These are phyloP conservation scores for Echinarachnius parma DNA, from an alignment of 53 echinoderm and acorn worm species.

Conservation along the genomic window DNA sequence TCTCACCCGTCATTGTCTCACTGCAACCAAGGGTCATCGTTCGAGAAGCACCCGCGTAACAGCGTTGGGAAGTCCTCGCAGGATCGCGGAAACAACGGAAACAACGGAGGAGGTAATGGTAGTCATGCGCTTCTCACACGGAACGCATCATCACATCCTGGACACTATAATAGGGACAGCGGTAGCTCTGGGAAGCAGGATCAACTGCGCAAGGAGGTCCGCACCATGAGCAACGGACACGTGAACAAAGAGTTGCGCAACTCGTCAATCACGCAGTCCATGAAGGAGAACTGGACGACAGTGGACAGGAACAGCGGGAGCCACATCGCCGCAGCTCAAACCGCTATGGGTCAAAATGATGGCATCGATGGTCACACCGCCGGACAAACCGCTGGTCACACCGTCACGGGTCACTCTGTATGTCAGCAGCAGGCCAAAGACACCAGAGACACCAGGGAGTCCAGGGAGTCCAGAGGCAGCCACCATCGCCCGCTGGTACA, in stretches of 20 bases:
- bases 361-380: no score
- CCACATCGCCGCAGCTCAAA: no score
- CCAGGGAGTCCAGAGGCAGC: conserved; percentile 13
- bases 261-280: conserved; percentile 28
- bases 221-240: conserved; percentile 27
- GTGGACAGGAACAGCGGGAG: conserved; percentile 15
- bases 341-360: no score
- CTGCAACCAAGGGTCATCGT: neutral
- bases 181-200: neutral
- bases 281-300: conserved; percentile 10
- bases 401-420: no score
- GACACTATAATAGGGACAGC: conserved; percentile 29
- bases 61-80: conserved; percentile 14
- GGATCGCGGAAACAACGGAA: conserved; percentile 16
- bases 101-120: neutral
- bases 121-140: conserved; percentile 8
- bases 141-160: conserved; percentile 30
- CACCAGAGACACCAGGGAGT: no score
- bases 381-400: no score
- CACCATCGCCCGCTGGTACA: conserved; percentile 34
- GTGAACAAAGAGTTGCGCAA: conserved; percentile 25
- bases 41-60: conserved; percentile 34
- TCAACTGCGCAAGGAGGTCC: conserved; percentile 6
- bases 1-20: neutral
- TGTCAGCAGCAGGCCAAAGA: conserved; percentile 25